Evolutionary conservation across 2,888 invertebrate species (phyloP), one percentile per base, ranked within the genome.

Genomic region (Acanthosepion lycidas): DNA sequence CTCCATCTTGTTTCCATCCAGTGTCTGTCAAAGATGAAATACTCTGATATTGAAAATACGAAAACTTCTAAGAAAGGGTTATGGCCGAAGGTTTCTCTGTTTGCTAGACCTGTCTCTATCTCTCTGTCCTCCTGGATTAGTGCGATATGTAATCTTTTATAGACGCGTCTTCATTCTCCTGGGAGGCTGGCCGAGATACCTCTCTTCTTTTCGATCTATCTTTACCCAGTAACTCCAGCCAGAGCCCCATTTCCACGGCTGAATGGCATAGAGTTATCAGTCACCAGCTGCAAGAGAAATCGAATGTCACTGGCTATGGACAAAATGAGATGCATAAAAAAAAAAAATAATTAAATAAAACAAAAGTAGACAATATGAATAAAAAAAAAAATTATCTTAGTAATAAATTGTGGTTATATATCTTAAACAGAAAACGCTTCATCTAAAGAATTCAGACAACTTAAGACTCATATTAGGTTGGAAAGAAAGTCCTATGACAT

Each of bases 11-110:
- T n/a, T n/a, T n/a, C 78, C n/a, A n/a, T 78, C n/a, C 12, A 9
- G 78, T n/a, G 78, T 78, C 78, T 78, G 78, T 78, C 78, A 78
- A 78, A 78, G n/a, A 78, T 78, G 78, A 78, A 78, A 78, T n/a
- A n/a, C 78, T 78, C 78, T 1, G 78, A 78, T 78, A 78, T 78
- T 78, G 78, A 78, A n/a, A 78, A 78, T 78, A 78, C 8, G 78
- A 78, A 78, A 78, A 12, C n/a, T 12, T n/a, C n/a, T n/a, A 20
- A n/a, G 78, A 78, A 78, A 78, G 78, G 78, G 78, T 78, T 78
- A 78, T 4, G n/a, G 78, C n/a, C n/a, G 78, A 78, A 78, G 78
- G 78, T 78, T 78, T 78, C 78, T 78, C 78, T 78, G 78, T 9
- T 78, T n/a, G 78, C 78, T 18, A 78, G 78, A 18, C 78, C 78